Evolutionary conservation across 2,113 vertebrate species (phyloP), one percentile per base, ranked within the genome.

Genomic region (Lagopus leucura): DNA sequence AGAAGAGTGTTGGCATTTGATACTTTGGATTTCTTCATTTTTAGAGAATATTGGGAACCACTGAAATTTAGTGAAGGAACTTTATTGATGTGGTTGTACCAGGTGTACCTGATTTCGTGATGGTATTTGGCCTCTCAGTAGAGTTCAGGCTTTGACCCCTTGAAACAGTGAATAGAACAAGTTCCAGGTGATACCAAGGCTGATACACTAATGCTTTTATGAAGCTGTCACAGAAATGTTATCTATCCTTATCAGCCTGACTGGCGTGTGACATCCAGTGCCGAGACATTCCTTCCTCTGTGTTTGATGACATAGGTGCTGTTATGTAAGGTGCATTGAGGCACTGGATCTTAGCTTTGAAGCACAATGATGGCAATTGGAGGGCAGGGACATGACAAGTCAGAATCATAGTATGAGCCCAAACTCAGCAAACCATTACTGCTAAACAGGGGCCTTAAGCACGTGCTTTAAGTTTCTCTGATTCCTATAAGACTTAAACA

Each of bases 381-480:
- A 48, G 24, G 40, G 18, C 18, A 47, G 19, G 6, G 13, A 4
- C 7, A 6, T 48, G 45, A 52, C 64, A 13, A 61, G 50, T 86
- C 82, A 36, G 60, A 73, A 73, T 70, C 21, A 13, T 28, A 63
- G 7, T 0, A 0, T 6, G 43, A 69, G 70, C 54, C 86, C 28
- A 25, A 67, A 38, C n/a, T 65, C 82, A 60, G 52, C 76, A 57
- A 75, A 80, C 13, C 12, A 3, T 47, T 89, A 82, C 54, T 73
- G 43, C 40, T 30, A 27, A 89, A 54, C 38, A 65, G 32, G 87
- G 15, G 11, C 43, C 24, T 34, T 10, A 4, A 65, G 72, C 0
- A 0, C 8, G 1, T 17, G 32, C 63, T 73, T 90, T 3, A 14
- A 48, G 11, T 34, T 30, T 90, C 0, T 2, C 25, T 1, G 1